Percentiles rank a stretch among this genome's conserved stretches.
Evolutionary conservation across 1,140 invertebrate species (phyloP).

Genomic region (Rhyzopertha dominica): DNA sequence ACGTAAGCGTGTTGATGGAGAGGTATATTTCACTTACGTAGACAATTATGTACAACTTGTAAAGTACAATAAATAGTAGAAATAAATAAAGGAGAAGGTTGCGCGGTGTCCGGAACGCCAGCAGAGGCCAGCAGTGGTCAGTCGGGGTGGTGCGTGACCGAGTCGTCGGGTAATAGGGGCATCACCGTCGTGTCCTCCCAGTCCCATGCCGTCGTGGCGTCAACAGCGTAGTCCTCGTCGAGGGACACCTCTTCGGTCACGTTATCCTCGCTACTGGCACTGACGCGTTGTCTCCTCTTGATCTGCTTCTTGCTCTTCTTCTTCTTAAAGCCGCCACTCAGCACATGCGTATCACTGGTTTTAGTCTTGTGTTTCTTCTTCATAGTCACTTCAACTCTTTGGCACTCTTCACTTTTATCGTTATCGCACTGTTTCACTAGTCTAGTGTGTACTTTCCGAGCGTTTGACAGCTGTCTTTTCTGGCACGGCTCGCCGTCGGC

Average conservation of each 20-base stretch:
- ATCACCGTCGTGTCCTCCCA: conserved; percentile 36
- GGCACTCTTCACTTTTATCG: conserved; percentile 42
- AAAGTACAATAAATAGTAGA: conserved; percentile 43
- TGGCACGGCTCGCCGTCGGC: conserved; percentile 31
- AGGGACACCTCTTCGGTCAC: conserved; percentile 24
- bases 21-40: conserved; percentile 21
- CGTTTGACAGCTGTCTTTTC: conserved; percentile 28
- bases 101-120: conserved; percentile 9
- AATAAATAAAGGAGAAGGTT: conserved; percentile 37
- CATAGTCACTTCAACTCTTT: conserved; percentile 38
- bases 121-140: conserved; percentile 22
- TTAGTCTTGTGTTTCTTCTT: conserved; percentile 27
- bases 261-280: not conserved
- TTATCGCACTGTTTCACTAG: conserved; percentile 37
- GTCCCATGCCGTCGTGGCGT: conserved; percentile 33
- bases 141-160: conserved; percentile 30
- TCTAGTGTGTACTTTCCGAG: conserved; percentile 21
- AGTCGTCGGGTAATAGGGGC: conserved; percentile 21
- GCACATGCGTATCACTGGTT: conserved; percentile 29
- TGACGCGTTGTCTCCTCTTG: conserved; percentile 15
- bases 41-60: conserved; percentile 35
- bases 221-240: conserved; percentile 37
- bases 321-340: conserved; percentile 33
- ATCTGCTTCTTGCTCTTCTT: conserved; percentile 33
- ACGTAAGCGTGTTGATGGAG: conserved; percentile 13